Conservation (phyloP, 2,888 invertebrate genomes). For the Carcina quercana region DNA sequence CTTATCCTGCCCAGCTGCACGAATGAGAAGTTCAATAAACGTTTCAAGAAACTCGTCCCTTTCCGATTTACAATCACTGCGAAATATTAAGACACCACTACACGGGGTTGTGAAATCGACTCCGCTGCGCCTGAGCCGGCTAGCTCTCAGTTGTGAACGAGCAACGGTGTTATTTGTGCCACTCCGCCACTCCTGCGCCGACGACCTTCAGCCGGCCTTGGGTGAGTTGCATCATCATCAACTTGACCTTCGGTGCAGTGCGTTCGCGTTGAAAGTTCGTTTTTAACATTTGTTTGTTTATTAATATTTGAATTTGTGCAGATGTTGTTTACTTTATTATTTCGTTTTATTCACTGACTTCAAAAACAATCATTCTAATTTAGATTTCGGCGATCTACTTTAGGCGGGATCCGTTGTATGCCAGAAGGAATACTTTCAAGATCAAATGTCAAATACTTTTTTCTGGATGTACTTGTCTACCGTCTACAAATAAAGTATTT, state of each 20-base stretch:
- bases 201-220: conserved; percentile 50
- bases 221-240: conserved; percentile 49
- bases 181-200: conserved; percentile 46
- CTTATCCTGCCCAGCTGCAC: too few species aligned
- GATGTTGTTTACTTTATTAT: too few species aligned
- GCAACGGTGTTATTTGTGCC: conserved; percentile 49
- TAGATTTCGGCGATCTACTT: too few species aligned
- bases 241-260: conserved; percentile 38
- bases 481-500: too few species aligned
- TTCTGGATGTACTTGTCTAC: too few species aligned
- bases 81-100: conserved; percentile 53
- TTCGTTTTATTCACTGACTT: too few species aligned
- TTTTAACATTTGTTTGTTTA: neutral
- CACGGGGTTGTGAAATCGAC: conserved; percentile 54
- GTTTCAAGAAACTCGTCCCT: conserved; percentile 32
- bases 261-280: conserved; percentile 1
- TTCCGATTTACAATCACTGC: conserved; percentile 46
- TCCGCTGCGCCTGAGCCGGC: conserved; percentile 24
- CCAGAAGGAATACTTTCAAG: too few species aligned
- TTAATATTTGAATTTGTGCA: neutral
- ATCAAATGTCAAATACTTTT: too few species aligned
- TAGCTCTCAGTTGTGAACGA: conserved; percentile 55
- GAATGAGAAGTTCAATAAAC: neutral
- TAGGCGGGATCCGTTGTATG: too few species aligned
- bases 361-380: too few species aligned